Base-by-base conservation (phyloP, 2,888 invertebrate species). In the Mechanitis messenoides region DNA sequence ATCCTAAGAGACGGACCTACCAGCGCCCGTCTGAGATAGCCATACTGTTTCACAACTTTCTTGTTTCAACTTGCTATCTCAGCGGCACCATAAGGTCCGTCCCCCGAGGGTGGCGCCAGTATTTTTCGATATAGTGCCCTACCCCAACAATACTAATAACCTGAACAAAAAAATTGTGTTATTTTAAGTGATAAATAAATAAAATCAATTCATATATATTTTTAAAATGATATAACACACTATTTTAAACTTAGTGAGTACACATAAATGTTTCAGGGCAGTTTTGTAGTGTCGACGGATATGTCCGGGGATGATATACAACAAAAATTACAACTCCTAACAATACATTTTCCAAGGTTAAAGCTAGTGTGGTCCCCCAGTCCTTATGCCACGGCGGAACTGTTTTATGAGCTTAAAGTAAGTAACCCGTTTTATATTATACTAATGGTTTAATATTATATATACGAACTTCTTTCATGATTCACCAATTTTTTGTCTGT, bases 281-380 rank as follows among this genome's bases (percentile, higher is more conserved):
- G 95, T 76, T 95, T 94, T 71, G 93, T 96, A 78, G 92, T 96
- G 2, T 95, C 94, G 3, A 94, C 92, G 63, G 95, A 96, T 72
- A 91, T 93, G 62, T 92, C 94, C 20, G 94, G 93, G 72, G 92
- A 93, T 58, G 95, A 96, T 72, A 93, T 97, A 53, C 94, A 95
- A 73, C 94, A 96, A 69, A 97, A 97, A 80, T 86, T 99, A 59
- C 95, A 98, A 70, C 89, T 99, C 45, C 91, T 99, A n/a, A 98
- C 99, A 0, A 90, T 99, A 70, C 97, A 98, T 80, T 98, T 99
- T 85, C 98, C 99, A 1, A 93, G 95, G 74, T 88, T 99, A 66
- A 94, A 97, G 71, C 89, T 99, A 7, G 95, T 99, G 45, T 99
- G 99, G 99, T 98, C 98, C 11, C 97, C 97, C 2, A 97, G 96